A percentile compares a stretch with the other conserved stretches of the same genome.
phyloP scores from a whole-genome alignment of 2,113 vertebrate genomes.

The Apteryx mantelli region DNA sequence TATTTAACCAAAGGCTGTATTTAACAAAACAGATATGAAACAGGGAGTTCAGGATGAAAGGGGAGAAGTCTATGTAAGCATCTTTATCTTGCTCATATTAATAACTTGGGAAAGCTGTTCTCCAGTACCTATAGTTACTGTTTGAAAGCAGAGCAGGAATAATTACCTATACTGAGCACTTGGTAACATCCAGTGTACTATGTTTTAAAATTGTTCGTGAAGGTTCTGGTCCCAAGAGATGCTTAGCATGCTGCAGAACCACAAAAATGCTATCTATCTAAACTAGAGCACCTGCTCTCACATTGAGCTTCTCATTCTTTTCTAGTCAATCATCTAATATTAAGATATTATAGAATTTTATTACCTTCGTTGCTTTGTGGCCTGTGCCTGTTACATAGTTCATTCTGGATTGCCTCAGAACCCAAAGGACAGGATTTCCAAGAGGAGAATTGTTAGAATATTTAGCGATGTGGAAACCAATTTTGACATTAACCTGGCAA shows the following conservation, averaged over 20 bases:
- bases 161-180: not conserved
- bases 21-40: conserved; percentile 18
- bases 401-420: not conserved
- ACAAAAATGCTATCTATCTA: not conserved
- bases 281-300: not conserved
- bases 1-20: conserved; percentile 5
- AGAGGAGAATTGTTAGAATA: not conserved
- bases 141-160: not conserved
- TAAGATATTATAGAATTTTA: not conserved
- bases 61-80: not conserved
- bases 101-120: not conserved
- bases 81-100: not conserved
- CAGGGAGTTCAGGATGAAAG: not conserved
- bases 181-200: not conserved
- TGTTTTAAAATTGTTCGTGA: not conserved
- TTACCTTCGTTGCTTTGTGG: not conserved
- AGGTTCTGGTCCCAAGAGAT: not conserved
- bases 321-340: too few relatives aligned
- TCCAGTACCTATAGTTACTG: not conserved
- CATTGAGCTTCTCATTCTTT: not conserved
- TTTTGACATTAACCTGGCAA: not conserved
- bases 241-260: not conserved
- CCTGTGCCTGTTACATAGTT: not conserved
- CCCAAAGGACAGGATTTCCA: not conserved
- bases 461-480: not conserved